Base-by-base conservation (phyloP, 2,113 vertebrate genomes). In the Pseudorasbora parva region DNA sequence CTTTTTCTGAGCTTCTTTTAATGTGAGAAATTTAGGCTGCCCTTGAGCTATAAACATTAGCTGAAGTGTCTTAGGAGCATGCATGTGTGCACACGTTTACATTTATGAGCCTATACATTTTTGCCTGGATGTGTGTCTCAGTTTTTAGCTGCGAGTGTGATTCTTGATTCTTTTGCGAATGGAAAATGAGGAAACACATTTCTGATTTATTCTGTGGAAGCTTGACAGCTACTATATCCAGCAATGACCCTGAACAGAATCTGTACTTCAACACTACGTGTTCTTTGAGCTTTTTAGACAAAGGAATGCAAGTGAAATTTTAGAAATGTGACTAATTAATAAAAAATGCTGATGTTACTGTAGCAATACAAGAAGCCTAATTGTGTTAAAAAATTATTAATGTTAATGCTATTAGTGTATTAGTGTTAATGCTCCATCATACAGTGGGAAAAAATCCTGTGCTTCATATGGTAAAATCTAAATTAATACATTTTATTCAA, bases 11-110 rank as follows among this genome's bases (percentile, higher is more conserved):
- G 14, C 27, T n/a, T 56, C 11, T 11, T 68, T 51, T 81, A 68
- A 69, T 37, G 47, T 2, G 0, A 51, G 79, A 49, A 68, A 56
- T 71, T 19, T 71, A 71, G 56, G 64, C 64, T 15, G 27, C 64
- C 79, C 79, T 41, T 8, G 8, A 30, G 47, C 64, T 37, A 69
- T 81, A 56, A 23, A 81, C 64, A 71, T 56, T 2, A 41, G 27
- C 45, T 66, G 19, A 68, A 68, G 78, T 30, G 78, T 64, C 62
- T 4, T 41, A 56, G 47, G 30, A 81, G 64, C 19, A 56, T n/a
- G 23, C n/a, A 60, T 45, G 15, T 11, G 33, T 60, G 54, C 10
- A 30, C 25, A 23, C 17, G 41, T 49, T 23, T 14, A 41, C 33
- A 8, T 78, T 43, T 59, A 59, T 43, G 56, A 25, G 17, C 19